Evolutionary conservation across 2,113 vertebrate species (phyloP), one percentile per base, ranked within the genome.

Genomic region (Cebidichthys violaceus): DNA sequence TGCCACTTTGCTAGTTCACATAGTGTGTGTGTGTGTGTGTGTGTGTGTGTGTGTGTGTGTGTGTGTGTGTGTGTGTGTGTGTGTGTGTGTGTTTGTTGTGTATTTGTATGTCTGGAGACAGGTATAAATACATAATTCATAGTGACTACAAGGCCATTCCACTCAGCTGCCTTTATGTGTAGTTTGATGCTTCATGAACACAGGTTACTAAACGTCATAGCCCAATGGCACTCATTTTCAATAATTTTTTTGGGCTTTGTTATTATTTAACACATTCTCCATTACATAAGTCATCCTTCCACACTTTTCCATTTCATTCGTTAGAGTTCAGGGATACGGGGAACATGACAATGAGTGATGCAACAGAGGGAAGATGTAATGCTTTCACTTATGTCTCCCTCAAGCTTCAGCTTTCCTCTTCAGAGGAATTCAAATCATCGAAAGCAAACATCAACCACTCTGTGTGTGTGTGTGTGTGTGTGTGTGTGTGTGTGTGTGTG

Each of bases 321-420:
- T 50, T 62, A 54, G 61, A 75, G 68, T 80, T 80, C 76, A 87
- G 57, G 83, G 68, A 47, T 59, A 67, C 47, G 2, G 60, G 65
- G 10, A 31, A 52, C 59, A 35, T 68, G 72, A 81, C 68, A 68
- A 50, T 86, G 54, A 82, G 35, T 75, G 77, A 87, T 82, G 69
- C 22, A 41, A 45, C 73, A 57, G 29, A 31, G 17, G 65, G 73
- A 70, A 71, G 62, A 80, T 76, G 18, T 60, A 70, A 68, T n/a
- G 66, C 71, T 55, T 43, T 79, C 74, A 64, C n/a, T 52, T 52
- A 57, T 39, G 10, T 50, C 39, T 62, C 17, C 20, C 43, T 35
- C 13, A 17, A 37, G 39, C 60, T 67, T 72, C 35, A 31, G 22
- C 65, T 47, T 75, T 29, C 54, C 31, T 33, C 47, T 10, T 2